Conservation (phyloP, 2,797 vertebrate genomes). For the Rhabdophis nuchalis region DNA sequence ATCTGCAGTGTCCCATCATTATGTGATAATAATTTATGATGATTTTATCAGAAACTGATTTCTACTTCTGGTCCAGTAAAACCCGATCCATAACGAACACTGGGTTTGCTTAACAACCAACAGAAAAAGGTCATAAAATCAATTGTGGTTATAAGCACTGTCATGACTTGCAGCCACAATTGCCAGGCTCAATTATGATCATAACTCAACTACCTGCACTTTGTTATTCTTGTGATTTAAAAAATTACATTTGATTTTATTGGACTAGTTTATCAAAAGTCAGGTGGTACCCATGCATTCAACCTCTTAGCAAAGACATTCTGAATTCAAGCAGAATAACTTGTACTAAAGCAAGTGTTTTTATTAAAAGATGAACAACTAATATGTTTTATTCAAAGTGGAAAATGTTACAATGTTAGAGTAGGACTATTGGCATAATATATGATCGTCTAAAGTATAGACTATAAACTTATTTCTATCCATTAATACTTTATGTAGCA, state of each 20-base stretch:
- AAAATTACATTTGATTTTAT: background rate
- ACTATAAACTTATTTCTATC: background rate
- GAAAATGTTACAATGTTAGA: background rate
- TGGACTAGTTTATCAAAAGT: background rate
- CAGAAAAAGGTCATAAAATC: background rate
- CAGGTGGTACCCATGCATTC: background rate
- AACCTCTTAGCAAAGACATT: background rate
- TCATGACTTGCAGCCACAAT: background rate
- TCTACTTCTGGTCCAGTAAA: background rate
- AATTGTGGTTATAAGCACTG: background rate
- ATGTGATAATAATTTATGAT: background rate
- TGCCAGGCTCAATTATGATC: background rate
- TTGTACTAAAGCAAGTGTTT: background rate
- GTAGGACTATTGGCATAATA: background rate
- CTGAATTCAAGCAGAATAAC: background rate
- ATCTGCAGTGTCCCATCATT: background rate
- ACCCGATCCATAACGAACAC: background rate
- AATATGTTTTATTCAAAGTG: background rate
- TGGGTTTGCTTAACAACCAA: background rate
- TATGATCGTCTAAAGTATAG: background rate
- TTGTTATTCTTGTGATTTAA: background rate
- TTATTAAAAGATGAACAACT: background rate
- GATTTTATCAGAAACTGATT: background rate
- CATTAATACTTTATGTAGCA: background rate
- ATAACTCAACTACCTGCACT: background rate